Percentiles rank a stretch among this genome's conserved stretches.
These are phyloP conservation scores for Bostrychus sinensis DNA, from an alignment of 2,113 vertebrate genomes.

Conservation along the genomic window DNA sequence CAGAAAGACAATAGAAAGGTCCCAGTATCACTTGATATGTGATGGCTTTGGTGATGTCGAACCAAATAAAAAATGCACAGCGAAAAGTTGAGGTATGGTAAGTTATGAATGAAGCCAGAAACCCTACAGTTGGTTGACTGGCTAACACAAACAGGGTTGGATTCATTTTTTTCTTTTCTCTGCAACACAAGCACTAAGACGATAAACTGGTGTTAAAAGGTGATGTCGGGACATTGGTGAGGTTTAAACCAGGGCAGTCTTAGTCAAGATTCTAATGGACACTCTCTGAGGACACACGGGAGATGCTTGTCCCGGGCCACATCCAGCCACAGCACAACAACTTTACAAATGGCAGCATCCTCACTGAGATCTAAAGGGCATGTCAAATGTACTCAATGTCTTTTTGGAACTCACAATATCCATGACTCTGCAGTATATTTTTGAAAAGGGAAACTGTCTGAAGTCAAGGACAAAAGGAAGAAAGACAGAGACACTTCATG, in stretches of 20 bases:
- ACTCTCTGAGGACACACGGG: slow-evolving; percentile 28
- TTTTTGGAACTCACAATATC: slow-evolving; percentile 8
- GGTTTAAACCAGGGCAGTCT: slow-evolving; percentile 52
- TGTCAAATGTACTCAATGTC: not conserved
- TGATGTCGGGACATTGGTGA: slow-evolving; percentile 20
- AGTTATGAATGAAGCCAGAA: no score
- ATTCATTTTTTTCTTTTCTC: not conserved
- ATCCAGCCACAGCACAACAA: slow-evolving; percentile 3
- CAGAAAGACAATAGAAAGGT: not conserved
- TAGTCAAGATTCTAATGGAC: slow-evolving; percentile 30
- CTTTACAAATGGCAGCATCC: slow-evolving; percentile 2
- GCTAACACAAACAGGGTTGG: no score
- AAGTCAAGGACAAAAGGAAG: no score
- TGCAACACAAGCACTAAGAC: slow-evolving; percentile 1
- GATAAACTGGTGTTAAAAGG: slow-evolving; percentile 29
- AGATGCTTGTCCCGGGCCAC: slow-evolving; percentile 9
- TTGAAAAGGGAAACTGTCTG: no score
- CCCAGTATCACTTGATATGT: not conserved
- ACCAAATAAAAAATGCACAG: not conserved
- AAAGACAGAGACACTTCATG: no score
- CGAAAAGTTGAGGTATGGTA: no score
- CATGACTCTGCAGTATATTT: not conserved
- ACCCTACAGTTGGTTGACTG: no score
- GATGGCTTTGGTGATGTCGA: no score
- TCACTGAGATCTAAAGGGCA: not conserved